Evolutionary conservation across 2,797 vertebrate genomes (phyloP).

Genomic region (Malurus splendens): DNA sequence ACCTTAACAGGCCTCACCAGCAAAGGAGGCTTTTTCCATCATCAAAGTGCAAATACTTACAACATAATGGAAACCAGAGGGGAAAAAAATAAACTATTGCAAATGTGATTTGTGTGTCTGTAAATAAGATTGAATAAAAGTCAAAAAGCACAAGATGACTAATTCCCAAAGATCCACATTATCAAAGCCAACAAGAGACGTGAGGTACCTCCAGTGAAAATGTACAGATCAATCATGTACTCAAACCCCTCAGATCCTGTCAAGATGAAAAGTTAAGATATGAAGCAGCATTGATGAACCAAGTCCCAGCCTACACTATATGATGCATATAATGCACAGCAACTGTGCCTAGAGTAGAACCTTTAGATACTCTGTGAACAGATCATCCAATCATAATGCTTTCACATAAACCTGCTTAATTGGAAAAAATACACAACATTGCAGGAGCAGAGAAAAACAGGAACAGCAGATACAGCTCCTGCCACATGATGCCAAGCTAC

Average conservation of each 20-base stretch:
- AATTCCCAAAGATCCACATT: neutral
- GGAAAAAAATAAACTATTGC: neutral
- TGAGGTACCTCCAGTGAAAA: neutral
- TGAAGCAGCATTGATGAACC: neutral
- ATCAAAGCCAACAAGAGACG: neutral
- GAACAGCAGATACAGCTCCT: neutral
- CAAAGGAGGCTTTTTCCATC: neutral
- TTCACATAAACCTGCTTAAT: neutral
- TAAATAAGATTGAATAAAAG: neutral
- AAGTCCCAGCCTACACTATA: neutral
- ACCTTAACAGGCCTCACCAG: accelerated
- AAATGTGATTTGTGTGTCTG: neutral
- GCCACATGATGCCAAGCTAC: neutral
- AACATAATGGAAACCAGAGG: neutral
- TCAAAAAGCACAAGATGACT: neutral
- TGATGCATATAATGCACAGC: neutral
- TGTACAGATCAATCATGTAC: neutral
- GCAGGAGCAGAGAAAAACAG: neutral
- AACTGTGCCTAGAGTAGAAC: neutral
- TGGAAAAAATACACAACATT: neutral
- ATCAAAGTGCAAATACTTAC: neutral
- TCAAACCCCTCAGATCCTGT: neutral
- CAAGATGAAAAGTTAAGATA: neutral
- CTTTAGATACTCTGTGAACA: neutral
- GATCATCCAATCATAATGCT: neutral